Base-by-base conservation (phyloP, 2,888 invertebrate genomes). In the Ennomos erosarius region DNA sequence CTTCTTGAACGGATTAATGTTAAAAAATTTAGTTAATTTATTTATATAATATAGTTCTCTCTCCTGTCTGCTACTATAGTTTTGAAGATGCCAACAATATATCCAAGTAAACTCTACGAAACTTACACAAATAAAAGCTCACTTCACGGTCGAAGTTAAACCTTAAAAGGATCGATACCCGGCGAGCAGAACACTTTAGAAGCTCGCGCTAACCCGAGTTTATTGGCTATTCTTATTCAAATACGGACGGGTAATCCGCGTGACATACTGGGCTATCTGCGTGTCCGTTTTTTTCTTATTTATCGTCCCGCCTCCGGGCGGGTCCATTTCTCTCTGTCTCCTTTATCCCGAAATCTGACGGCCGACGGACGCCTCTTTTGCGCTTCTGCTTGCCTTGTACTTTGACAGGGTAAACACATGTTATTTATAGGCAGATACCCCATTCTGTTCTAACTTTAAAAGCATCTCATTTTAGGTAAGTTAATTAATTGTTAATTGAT, bases 151-250 rank as follows among this genome's bases (percentile, higher is more conserved):
- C 57, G 56, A 66, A 68, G 64, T 64, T 59, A 68, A 71, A 68
- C 70, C 69, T 76, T 75, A 70, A 73, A 74, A 70, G 55, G 79
- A 87, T 88, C 86, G 76, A 85, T 85, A 84, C 76, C 73, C 82
- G 81, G 82, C 78, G 73, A 74, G 67, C 79, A 81, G 82, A 72
- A 82, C 76, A 76, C 77, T 82, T 78, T 71, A 76, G 76, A 76
- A 80, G 78, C 75, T 76, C 75, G 78, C 79, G 81, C 81, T 78
- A 82, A 82, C 74, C 78, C 76, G 65, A 79, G 75, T 77, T 87
- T 88, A 88, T 89, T 88, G 86, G 84, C 88, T 84, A 90, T 90
- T 89, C 87, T 85, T 88, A 91, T 90, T 91, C 87, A 90, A 90
- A 90, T 88, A 87, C 80, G 82, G 82, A 75, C 74, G 77, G 78